Percentiles rank a stretch among this genome's conserved stretches.
phyloP scores from a whole-genome alignment of 2,113 vertebrate species.

The Mustelus asterias region DNA sequence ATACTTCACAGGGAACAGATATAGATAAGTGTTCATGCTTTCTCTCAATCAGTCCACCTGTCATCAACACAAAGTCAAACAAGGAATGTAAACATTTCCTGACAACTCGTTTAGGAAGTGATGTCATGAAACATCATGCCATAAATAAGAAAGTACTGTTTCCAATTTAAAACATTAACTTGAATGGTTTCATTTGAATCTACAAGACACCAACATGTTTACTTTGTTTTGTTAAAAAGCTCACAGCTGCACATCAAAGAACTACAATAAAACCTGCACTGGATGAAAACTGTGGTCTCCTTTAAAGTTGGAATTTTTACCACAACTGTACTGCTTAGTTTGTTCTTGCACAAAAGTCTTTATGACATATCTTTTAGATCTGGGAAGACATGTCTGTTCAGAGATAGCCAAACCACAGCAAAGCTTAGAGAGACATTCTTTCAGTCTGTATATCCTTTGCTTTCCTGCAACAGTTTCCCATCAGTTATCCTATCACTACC shows the following conservation, averaged over 20 bases:
- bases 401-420: neutral
- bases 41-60: conserved; percentile 11
- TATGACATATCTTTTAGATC: conserved; percentile 3
- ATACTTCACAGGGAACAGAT: neutral
- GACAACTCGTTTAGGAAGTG: neutral
- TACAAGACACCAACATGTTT: neutral
- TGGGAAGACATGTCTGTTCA: neutral
- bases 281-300: neutral
- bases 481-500: neutral
- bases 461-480: neutral
- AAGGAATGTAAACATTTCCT: neutral
- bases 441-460: neutral
- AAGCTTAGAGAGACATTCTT: neutral
- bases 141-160: neutral
- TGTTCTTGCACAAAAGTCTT: neutral
- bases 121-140: neutral
- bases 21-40: conserved; percentile 7
- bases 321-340: neutral
- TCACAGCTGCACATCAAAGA: conserved; percentile 21
- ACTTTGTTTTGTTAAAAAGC: conserved; percentile 9
- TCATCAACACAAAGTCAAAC: conserved; percentile 4
- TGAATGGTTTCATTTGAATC: neutral
- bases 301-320: conserved; percentile 25
- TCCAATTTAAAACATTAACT: conserved; percentile 26
- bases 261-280: neutral